Evolutionary conservation across 2,797 vertebrate species (phyloP).

Genomic region (Arctocebus calabarensis): DNA sequence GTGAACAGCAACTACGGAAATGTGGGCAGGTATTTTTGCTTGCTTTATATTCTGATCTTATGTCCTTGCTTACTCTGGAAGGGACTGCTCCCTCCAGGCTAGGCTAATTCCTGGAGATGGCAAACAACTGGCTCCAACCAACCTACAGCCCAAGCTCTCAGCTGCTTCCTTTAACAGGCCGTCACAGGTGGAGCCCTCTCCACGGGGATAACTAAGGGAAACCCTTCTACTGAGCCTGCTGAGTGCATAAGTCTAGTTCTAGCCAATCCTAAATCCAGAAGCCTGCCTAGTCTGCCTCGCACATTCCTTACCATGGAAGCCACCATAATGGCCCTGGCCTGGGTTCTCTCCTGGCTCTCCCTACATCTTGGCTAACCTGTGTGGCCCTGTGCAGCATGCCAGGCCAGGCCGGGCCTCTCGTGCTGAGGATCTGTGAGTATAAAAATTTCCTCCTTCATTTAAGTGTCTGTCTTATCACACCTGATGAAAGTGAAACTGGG

Average conservation of each 20-base stretch:
- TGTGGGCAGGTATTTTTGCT: background rate
- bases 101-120: background rate
- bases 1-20: background rate
- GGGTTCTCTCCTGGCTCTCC: rapidly evolving
- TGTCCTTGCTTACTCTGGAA: background rate
- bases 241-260: background rate
- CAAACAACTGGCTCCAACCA: background rate
- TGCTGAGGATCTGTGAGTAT: background rate
- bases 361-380: background rate
- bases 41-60: conserved; percentile 18
- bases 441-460: background rate
- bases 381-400: rapidly evolving
- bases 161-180: background rate
- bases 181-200: background rate
- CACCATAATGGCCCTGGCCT: background rate
- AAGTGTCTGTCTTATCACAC: background rate
- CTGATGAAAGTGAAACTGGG: background rate
- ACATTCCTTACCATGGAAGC: background rate
- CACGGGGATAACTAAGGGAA: background rate
- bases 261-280: background rate
- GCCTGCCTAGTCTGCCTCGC: background rate
- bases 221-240: rapidly evolving
- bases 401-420: rapidly evolving
- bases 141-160: background rate
- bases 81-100: background rate